A percentile compares a stretch with the other conserved stretches of the same genome.
Conservation (phyloP, 2,113 vertebrate genomes). For the Zeus faber region DNA sequence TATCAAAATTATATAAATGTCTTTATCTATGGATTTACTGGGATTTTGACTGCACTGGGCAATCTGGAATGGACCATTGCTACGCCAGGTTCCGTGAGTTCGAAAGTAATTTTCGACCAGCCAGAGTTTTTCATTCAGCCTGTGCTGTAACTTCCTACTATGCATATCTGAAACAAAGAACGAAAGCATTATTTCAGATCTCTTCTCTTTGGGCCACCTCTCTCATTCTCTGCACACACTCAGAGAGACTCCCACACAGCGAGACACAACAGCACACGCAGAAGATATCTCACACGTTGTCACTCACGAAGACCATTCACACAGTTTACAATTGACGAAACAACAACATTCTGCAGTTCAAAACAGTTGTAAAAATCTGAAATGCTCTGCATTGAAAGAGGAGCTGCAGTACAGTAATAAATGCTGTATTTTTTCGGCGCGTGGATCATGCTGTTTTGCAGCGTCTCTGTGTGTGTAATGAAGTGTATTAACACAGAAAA, state of each 20-base stretch:
- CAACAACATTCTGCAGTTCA: neutral
- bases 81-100: slow-evolving; percentile 80
- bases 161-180: slow-evolving; percentile 84
- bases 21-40: slow-evolving; percentile 70
- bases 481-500: neutral
- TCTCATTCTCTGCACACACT: slow-evolving; percentile 52
- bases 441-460: too few relatives aligned
- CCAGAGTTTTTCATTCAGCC: slow-evolving; percentile 81
- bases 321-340: neutral
- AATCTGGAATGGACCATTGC: slow-evolving; percentile 73
- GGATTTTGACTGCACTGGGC: slow-evolving; percentile 64
- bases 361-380: too few relatives aligned
- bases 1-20: slow-evolving; percentile 57
- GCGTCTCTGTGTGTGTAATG: neutral
- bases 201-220: slow-evolving; percentile 81
- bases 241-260: slow-evolving; percentile 41
- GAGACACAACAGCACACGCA: slow-evolving; percentile 47
- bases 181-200: slow-evolving; percentile 84
- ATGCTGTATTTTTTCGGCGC: too few relatives aligned
- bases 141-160: slow-evolving; percentile 82
- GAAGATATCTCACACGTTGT: slow-evolving; percentile 18
- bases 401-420: too few relatives aligned
- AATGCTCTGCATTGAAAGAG: too few relatives aligned
- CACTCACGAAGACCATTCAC: slow-evolving; percentile 13
- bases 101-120: slow-evolving; percentile 79